A percentile compares a stretch with the other conserved stretches of the same genome.
These are phyloP conservation scores for Rhynchopsitta pachyrhyncha DNA, from an alignment of 2,113 vertebrate genomes.

Conservation along the genomic window DNA sequence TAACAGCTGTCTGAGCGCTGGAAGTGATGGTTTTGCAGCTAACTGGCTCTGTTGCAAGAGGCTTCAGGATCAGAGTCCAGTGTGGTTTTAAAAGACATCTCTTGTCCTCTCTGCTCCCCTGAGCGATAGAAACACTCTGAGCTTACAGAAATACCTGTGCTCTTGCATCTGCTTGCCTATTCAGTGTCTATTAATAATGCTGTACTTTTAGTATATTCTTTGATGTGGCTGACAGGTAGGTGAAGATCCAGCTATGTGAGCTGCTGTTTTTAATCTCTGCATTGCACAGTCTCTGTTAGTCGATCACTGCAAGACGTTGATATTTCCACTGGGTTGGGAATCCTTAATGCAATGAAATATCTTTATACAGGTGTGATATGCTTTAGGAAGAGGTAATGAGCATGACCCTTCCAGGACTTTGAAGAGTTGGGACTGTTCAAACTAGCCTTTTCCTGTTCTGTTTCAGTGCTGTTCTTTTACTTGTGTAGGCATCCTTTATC, in stretches of 20 bases:
- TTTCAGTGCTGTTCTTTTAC: neutral
- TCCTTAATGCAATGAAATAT: neutral
- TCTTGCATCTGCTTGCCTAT: neutral
- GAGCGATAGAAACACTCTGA: neutral
- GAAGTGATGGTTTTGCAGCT: slow-evolving; percentile 7
- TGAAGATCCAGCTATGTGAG: neutral
- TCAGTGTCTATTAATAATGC: neutral
- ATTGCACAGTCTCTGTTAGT: neutral
- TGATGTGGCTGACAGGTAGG: neutral
- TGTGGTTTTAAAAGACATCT: neutral
- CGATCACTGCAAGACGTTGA: neutral
- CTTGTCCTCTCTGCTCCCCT: neutral
- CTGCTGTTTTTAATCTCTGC: neutral
- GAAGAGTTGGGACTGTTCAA: neutral
- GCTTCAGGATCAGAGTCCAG: neutral
- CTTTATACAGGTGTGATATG: neutral
- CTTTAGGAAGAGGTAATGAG: neutral
- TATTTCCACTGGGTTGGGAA: neutral
- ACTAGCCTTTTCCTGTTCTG: neutral
- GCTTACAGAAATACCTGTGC: neutral
- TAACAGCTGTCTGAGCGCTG: slow-evolving; percentile 42
- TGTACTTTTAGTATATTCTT: neutral
- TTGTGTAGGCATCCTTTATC: neutral
- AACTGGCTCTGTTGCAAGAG: neutral
- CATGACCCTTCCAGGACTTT: neutral